These are phyloP conservation scores for Valencia hispanica DNA, from an alignment of 2,797 vertebrate species.

Conservation along the genomic window DNA sequence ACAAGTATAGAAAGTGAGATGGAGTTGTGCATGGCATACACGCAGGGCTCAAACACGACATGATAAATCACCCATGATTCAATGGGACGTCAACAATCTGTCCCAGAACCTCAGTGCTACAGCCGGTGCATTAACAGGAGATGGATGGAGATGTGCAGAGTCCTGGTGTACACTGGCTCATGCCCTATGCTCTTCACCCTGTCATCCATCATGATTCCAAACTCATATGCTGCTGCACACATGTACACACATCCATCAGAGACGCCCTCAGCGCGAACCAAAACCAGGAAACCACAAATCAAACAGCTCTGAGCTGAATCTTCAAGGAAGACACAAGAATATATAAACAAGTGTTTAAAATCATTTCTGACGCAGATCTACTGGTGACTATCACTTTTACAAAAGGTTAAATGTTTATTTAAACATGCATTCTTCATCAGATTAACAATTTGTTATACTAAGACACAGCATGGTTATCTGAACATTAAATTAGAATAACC, in stretches of 20 bases:
- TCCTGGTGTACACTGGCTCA: slow-evolving; percentile 47
- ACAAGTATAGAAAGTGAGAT: slow-evolving; percentile 35
- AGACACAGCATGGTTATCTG: background rate
- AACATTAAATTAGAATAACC: background rate
- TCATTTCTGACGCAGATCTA: background rate
- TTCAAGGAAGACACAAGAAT: slow-evolving; percentile 39
- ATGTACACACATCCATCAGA: slow-evolving; percentile 62
- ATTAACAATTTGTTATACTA: background rate
- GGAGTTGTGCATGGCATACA: slow-evolving; percentile 33
- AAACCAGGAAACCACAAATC: slow-evolving; percentile 45
- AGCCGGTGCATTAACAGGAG: slow-evolving; percentile 59
- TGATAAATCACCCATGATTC: slow-evolving; percentile 70
- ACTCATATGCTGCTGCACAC: slow-evolving; percentile 35
- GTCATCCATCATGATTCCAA: slow-evolving; percentile 65
- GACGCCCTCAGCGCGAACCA: slow-evolving; percentile 25
- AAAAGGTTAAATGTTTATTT: slow-evolving; percentile 9
- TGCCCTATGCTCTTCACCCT: slow-evolving; percentile 65
- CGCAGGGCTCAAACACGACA: slow-evolving; percentile 39
- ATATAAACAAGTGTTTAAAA: slow-evolving; percentile 44
- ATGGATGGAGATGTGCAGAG: slow-evolving; percentile 66
- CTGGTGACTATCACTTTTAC: slow-evolving; percentile 35
- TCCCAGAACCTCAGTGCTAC: slow-evolving; percentile 57
- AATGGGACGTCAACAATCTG: slow-evolving; percentile 58
- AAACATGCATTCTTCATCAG: background rate
- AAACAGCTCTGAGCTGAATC: slow-evolving; percentile 10